These are phyloP conservation scores for Agapornis roseicollis DNA, from an alignment of 2,113 vertebrate genomes.

Conservation along the genomic window DNA sequence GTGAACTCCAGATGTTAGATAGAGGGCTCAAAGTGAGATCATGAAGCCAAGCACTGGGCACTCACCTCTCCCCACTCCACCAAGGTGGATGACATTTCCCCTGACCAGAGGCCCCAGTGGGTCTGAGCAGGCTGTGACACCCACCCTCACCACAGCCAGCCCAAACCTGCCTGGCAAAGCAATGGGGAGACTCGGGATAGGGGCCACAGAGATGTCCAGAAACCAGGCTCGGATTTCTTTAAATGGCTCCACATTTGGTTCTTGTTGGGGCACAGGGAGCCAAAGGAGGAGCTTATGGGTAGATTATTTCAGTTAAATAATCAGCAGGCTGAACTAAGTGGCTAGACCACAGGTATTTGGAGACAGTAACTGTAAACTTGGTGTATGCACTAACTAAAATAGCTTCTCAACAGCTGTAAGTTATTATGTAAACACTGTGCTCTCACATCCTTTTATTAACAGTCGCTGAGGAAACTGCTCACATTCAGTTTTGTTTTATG, in stretches of 20 bases:
- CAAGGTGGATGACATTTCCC: background rate
- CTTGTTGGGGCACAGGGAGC: background rate
- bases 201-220: background rate
- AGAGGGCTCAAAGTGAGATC: accelerated
- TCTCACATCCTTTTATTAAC: slow-evolving; percentile 36
- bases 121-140: accelerated
- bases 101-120: too few species aligned
- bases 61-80: background rate
- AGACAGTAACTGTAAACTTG: slow-evolving; percentile 17
- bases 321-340: slow-evolving; percentile 18
- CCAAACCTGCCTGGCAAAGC: background rate
- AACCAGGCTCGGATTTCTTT: accelerated
- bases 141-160: background rate
- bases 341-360: slow-evolving; percentile 42
- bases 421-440: slow-evolving; percentile 31
- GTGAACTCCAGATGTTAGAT: background rate
- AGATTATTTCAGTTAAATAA: slow-evolving; percentile 46
- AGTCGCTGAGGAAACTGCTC: slow-evolving; percentile 6
- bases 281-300: background rate
- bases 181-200: accelerated
- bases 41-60: background rate
- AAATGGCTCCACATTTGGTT: background rate
- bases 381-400: slow-evolving; percentile 23
- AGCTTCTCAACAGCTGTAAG: slow-evolving; percentile 31
- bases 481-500: slow-evolving; percentile 47